These are phyloP conservation scores for Megaceryle maxima DNA, from an alignment of 2,113 vertebrate species.

Conservation along the genomic window DNA sequence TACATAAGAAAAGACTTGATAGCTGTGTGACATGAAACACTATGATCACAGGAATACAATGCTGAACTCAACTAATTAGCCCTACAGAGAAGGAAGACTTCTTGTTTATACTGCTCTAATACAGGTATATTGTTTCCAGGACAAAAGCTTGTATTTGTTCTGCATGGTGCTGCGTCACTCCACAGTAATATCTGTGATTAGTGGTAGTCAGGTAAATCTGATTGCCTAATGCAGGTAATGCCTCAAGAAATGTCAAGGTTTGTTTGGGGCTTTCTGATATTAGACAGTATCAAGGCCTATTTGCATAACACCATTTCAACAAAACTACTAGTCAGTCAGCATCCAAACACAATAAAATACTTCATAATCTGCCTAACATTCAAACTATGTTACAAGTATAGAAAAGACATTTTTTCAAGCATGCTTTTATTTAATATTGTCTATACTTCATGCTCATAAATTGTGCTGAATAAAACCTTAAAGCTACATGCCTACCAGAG, in stretches of 20 bases:
- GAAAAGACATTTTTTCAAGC: background rate
- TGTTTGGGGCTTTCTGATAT: background rate
- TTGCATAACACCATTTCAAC: background rate
- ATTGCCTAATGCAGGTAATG: background rate
- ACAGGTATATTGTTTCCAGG: background rate
- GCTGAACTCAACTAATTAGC: background rate
- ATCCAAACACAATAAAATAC: background rate
- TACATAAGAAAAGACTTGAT: background rate
- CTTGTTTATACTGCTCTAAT: background rate
- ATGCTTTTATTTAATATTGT: background rate
- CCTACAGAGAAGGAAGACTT: background rate
- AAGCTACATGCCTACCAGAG: background rate
- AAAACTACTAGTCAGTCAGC: background rate
- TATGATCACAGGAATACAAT: background rate
- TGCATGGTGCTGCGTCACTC: background rate
- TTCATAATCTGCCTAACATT: background rate
- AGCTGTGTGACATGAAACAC: background rate
- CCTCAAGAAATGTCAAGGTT: background rate
- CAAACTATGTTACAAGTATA: background rate
- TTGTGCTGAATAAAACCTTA: background rate
- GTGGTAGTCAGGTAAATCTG: background rate
- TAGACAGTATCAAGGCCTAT: background rate
- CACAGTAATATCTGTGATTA: background rate
- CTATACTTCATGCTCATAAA: background rate
- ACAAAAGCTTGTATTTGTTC: constrained; percentile 13